Percentiles rank a stretch among this genome's conserved stretches.
phyloP scores from a whole-genome alignment of 1,140 invertebrate genomes.

The Penaeus japonicus region DNA sequence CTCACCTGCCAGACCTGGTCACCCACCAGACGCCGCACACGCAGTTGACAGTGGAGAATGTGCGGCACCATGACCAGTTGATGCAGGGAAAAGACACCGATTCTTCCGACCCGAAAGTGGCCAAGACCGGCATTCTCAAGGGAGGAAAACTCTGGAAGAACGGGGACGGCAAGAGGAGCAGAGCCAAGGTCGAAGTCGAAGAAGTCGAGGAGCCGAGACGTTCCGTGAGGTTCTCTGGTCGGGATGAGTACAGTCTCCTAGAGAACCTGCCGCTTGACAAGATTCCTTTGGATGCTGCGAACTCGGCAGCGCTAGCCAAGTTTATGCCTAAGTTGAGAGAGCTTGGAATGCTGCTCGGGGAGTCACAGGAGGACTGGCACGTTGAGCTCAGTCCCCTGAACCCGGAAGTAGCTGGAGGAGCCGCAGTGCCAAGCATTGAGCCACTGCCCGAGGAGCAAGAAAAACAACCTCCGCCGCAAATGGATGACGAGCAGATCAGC shows the following conservation, averaged over 20 bases:
- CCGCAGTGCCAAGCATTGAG: neutral
- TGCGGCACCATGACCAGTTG: slow-evolving; percentile 56
- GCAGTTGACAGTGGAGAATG: slow-evolving; percentile 53
- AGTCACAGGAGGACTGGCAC: slow-evolving; percentile 52
- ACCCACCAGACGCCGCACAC: slow-evolving; percentile 39
- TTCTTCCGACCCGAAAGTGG: slow-evolving; percentile 35
- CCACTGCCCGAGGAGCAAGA: slow-evolving; percentile 6
- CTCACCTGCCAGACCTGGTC: slow-evolving; percentile 57
- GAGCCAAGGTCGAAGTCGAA: slow-evolving; percentile 44
- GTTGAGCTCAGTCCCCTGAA: slow-evolving; percentile 53
- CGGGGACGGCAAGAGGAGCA: slow-evolving; percentile 37
- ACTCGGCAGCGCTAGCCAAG: slow-evolving; percentile 26
- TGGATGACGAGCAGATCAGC: slow-evolving; percentile 59
- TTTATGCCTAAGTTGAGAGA: slow-evolving; percentile 49
- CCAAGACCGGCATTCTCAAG: slow-evolving; percentile 69
- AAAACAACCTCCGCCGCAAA: slow-evolving; percentile 42
- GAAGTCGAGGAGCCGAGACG: slow-evolving; percentile 50
- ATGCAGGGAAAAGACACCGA: slow-evolving; percentile 47
- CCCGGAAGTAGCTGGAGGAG: slow-evolving; percentile 18
- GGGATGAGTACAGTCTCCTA: slow-evolving; percentile 56
- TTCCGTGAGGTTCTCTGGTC: slow-evolving; percentile 57
- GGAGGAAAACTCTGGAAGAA: slow-evolving; percentile 73
- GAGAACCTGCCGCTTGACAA: slow-evolving; percentile 45
- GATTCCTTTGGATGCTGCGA: slow-evolving; percentile 44
- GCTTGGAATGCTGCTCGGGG: slow-evolving; percentile 47